A percentile compares a stretch with the other conserved stretches of the same genome.
Conservation (phyloP, 2,113 vertebrate genomes). For the Fukomys damarensis region DNA sequence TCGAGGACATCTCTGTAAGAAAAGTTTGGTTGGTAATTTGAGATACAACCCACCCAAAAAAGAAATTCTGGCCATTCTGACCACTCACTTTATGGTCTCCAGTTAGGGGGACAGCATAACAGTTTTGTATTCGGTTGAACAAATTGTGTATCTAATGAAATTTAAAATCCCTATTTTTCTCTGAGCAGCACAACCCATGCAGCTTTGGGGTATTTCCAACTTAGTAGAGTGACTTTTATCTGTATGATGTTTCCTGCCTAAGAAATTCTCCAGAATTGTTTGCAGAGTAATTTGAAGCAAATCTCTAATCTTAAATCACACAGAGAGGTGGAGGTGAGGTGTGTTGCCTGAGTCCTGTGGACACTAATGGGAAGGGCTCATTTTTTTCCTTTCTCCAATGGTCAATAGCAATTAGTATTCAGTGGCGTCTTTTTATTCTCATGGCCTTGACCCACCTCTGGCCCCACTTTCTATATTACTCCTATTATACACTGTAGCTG, state of each 20-base stretch:
- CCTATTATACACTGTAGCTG: constrained; percentile 8
- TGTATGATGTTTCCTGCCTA: constrained; percentile 30
- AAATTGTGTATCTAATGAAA: constrained; percentile 67
- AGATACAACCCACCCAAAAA: background rate
- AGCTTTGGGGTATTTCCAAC: constrained; percentile 53
- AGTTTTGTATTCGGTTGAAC: constrained; percentile 56
- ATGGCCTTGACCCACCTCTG: constrained; percentile 38
- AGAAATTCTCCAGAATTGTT: background rate
- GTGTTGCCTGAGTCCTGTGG: background rate
- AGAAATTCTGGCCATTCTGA: constrained; percentile 42
- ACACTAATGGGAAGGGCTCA: background rate
- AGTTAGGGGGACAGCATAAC: constrained; percentile 69
- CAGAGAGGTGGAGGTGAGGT: background rate
- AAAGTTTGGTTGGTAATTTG: constrained; percentile 39
- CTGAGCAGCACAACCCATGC: background rate
- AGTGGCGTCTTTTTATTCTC: constrained; percentile 3
- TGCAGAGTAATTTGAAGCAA: background rate
- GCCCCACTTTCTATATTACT: background rate
- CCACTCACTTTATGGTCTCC: constrained; percentile 32
- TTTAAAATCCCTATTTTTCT: constrained; percentile 54
- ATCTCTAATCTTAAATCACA: background rate
- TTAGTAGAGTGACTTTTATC: background rate
- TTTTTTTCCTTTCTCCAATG: background rate
- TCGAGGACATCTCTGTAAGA: background rate
- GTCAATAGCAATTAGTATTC: constrained; percentile 67